Conservation (phyloP, 2,888 invertebrate genomes). For the Teleogryllus oceanicus region DNA sequence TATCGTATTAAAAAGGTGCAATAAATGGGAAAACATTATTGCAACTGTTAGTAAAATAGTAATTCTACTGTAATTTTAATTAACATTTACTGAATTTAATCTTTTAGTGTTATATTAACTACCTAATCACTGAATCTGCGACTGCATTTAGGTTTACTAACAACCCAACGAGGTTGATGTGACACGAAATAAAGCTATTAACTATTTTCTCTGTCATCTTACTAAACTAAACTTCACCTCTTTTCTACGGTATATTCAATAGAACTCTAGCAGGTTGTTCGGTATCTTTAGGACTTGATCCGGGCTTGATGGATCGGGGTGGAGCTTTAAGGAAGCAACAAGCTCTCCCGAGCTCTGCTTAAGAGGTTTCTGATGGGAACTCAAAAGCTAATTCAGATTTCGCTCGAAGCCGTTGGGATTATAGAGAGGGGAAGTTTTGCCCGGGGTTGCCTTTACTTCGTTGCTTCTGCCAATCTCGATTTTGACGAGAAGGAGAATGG, state of each 20-base stretch:
- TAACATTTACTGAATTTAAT: too few relatives aligned
- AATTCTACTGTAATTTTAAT: too few relatives aligned
- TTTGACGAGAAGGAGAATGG: neutral
- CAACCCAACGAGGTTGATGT: too few relatives aligned
- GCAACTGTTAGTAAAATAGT: too few relatives aligned
- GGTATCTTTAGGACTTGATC: neutral
- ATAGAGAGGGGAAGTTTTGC: neutral
- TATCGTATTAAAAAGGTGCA: too few relatives aligned
- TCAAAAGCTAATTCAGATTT: neutral
- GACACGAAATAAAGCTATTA: too few relatives aligned
- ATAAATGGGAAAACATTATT: too few relatives aligned
- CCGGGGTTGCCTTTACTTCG: neutral
- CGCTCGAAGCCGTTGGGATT: slow-evolving; percentile 8
- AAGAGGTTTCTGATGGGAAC: slow-evolving; percentile 18
- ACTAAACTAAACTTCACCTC: neutral
- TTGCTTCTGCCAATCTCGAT: neutral
- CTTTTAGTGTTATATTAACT: too few relatives aligned
- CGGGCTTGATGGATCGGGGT: neutral
- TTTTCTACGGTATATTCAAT: neutral
- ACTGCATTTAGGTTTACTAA: too few relatives aligned
- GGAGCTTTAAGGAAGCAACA: neutral
- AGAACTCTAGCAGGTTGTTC: neutral
- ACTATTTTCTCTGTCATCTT: neutral
- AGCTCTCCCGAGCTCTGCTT: neutral
- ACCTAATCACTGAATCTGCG: too few relatives aligned